phyloP scores from a whole-genome alignment of 92 coral and sea anemone genomes.

The Pocillopora meandrina region DNA sequence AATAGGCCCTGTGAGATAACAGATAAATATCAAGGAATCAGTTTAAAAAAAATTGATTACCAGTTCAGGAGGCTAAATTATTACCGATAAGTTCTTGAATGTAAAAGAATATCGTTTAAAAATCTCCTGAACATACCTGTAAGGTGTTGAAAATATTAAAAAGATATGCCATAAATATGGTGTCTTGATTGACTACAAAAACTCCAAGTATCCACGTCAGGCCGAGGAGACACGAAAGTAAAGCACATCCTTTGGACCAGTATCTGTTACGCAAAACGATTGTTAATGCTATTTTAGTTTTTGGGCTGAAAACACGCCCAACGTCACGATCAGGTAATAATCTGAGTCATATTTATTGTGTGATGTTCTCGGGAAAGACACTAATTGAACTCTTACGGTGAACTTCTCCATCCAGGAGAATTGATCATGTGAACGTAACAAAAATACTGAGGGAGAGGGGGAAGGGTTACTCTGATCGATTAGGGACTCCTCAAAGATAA shows the following conservation, averaged over 20 bases:
- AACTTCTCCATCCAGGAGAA: too few species aligned
- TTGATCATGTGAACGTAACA: too few species aligned
- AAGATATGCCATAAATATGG: constrained; percentile 80
- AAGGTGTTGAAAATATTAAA: constrained; percentile 75
- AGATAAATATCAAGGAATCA: not conserved
- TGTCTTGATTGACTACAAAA: constrained; percentile 77
- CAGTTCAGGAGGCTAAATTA: not conserved
- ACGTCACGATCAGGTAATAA: too few species aligned
- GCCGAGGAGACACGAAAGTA: constrained; percentile 83
- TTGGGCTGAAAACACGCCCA: not conserved
- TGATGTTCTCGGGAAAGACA: too few species aligned
- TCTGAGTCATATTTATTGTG: too few species aligned
- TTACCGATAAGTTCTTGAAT: not conserved
- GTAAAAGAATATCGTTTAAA: not conserved
- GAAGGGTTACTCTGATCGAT: too few species aligned
- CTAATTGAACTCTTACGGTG: too few species aligned
- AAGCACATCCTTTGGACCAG: constrained; percentile 80
- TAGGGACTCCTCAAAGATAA: too few species aligned
- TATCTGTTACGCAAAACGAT: constrained; percentile 57
- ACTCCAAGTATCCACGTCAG: constrained; percentile 88
- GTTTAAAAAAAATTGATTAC: not conserved
- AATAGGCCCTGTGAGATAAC: constrained; percentile 75
- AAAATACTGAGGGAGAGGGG: too few species aligned
- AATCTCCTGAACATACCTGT: constrained; percentile 51
- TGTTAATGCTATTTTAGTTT: not conserved